Evolutionary conservation across 92 coral and sea anemone species (phyloP).

Genomic region (Zoanthus gigantus): DNA sequence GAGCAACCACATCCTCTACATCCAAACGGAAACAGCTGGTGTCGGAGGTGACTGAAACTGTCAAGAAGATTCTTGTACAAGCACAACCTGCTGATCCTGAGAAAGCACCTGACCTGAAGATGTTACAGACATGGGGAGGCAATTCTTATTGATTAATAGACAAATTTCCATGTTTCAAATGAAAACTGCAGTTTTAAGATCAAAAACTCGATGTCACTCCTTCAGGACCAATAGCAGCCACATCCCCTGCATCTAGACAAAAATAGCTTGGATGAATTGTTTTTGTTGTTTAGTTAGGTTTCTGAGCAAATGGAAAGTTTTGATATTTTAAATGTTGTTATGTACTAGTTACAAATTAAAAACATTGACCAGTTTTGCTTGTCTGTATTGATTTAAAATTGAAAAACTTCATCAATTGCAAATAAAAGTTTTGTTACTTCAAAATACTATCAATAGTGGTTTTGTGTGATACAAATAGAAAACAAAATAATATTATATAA

Average conservation of each 20-base stretch:
- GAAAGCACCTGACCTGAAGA: background rate
- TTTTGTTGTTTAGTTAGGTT: too few relatives aligned
- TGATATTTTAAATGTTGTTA: too few relatives aligned
- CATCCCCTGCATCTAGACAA: background rate
- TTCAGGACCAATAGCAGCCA: background rate
- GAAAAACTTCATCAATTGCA: too few relatives aligned
- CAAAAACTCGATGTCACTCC: background rate
- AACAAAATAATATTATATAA: too few relatives aligned
- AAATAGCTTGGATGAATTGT: background rate
- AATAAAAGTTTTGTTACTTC: too few relatives aligned
- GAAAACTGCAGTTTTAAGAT: background rate
- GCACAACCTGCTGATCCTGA: background rate
- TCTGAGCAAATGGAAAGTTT: too few relatives aligned
- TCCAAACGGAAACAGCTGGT: background rate
- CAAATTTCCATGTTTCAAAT: background rate
- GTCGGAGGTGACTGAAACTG: background rate
- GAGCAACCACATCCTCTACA: slow-evolving; percentile 1
- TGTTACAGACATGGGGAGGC: background rate
- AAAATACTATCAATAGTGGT: too few relatives aligned
- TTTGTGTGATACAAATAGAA: too few relatives aligned
- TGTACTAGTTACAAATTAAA: too few relatives aligned
- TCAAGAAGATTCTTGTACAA: background rate
- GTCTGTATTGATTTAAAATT: too few relatives aligned
- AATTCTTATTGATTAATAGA: background rate
- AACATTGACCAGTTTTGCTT: too few relatives aligned